These are phyloP conservation scores for Orussus abietinus DNA, from an alignment of 1,140 invertebrate species.

Conservation along the genomic window DNA sequence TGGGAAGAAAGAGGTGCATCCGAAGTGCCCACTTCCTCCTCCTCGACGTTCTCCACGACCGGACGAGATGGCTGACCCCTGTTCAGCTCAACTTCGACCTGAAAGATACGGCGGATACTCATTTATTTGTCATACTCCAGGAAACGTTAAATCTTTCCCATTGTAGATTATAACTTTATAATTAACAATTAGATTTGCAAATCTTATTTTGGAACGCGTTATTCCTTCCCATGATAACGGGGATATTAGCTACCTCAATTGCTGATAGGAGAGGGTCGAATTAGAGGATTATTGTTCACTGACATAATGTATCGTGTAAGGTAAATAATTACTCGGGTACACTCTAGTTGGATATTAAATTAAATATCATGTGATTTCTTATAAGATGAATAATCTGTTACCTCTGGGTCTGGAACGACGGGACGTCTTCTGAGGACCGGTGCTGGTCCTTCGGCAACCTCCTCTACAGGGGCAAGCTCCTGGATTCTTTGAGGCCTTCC, in stretches of 20 bases:
- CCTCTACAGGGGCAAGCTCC: slow-evolving; percentile 34
- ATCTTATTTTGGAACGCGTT: no score
- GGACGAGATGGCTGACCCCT: slow-evolving; percentile 30
- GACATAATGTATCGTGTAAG: no score
- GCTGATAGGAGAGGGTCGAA: no score
- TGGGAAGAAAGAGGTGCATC: slow-evolving; percentile 14
- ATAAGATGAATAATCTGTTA: no score
- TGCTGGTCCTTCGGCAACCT: slow-evolving; percentile 27
- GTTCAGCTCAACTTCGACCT: slow-evolving; percentile 31
- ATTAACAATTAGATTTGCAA: no score
- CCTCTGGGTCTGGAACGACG: slow-evolving; percentile 1
- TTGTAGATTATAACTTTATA: no score
- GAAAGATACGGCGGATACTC: no score
- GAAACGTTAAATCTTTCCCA: no score
- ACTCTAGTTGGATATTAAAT: not conserved
- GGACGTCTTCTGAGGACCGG: slow-evolving; percentile 32
- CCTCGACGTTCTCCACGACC: slow-evolving; percentile 21
- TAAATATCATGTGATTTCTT: not conserved
- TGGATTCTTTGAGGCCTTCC: slow-evolving; percentile 34
- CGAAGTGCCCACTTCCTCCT: slow-evolving; percentile 20
- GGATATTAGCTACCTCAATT: no score
- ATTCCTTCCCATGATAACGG: no score
- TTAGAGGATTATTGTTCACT: not conserved
- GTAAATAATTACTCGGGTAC: no score
- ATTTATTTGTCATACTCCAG: no score